Base-by-base conservation (phyloP, 1,140 invertebrate genomes). In the Ips typographus region DNA sequence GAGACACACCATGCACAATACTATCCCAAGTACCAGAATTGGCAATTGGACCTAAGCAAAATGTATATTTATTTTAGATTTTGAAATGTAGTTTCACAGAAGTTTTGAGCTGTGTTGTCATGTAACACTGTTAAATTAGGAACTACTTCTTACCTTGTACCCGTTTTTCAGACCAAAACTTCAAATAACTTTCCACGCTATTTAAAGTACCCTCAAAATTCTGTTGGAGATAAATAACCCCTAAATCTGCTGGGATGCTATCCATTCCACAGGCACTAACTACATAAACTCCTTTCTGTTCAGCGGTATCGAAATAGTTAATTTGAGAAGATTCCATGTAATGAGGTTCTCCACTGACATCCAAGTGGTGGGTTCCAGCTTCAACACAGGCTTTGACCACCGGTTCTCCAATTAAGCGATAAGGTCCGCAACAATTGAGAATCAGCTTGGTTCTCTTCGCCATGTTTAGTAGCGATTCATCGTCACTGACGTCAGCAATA, bases 251-350 rank as follows among this genome's bases (percentile, higher is more conserved):
- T 2, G 95, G 95, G 73, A 98, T 91, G 69, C 88, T 88, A 75
- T 96, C 95, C 77, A 95, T 93, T 1, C 95, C 96, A 83, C 95
- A 97, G 6, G 94, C 90, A 72, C 92, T 94, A 7, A 98, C 82
- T 5, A 98, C 83, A 77, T 93, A 96, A 1, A 95, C 83, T 3
- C 70, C 89, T 22, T 89, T 90, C 63, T 94, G 87, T 77, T 88
- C 81, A 0, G 96, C 96, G 59, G 84, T 79, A 61, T 89, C 83
- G 75, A 93, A 84, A 80, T 96, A 95, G 72, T 90, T 82, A 49
- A 95, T 77, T 78, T 94, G 91, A 83, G 96, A 93, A 39, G 75
- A 83, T 81, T 98, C 94, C 79, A 98, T 89, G 76, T 88, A 98
- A 81, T 89, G 85, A 1, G 94, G 91, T 82, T 98, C 96, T 8